Percentiles rank a stretch among this genome's conserved stretches.
Evolutionary conservation across 1,140 invertebrate genomes (phyloP).

Genomic region (Formica exsecta): DNA sequence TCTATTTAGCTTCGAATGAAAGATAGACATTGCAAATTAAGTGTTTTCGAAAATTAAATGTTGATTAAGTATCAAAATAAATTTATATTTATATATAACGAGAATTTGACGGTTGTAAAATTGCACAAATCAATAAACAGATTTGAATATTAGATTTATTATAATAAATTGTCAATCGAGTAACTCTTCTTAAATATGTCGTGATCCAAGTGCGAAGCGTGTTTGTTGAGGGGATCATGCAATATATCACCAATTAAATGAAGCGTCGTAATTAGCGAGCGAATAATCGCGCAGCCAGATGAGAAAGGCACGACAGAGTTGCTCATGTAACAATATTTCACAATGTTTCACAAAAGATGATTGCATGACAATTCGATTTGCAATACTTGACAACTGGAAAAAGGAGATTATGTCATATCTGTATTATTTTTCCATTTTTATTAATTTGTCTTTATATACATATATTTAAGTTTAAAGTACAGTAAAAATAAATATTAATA

Average conservation of each 20-base stretch:
- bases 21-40: neutral
- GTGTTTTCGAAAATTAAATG: neutral
- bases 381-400: neutral
- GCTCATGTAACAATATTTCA: neutral
- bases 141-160: neutral
- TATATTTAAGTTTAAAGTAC: no score
- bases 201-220: neutral
- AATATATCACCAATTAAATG: conserved; percentile 21
- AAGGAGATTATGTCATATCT: neutral
- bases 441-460: neutral
- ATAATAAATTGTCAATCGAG: conserved; percentile 11
- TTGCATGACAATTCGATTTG: neutral
- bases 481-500: neutral
- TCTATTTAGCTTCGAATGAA: neutral
- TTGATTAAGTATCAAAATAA: neutral
- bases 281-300: neutral
- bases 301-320: neutral
- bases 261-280: neutral
- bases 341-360: neutral
- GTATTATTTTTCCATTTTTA: neutral
- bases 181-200: neutral
- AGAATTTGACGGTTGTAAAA: neutral
- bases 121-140: neutral
- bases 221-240: neutral
- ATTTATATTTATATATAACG: conserved; percentile 1